These are phyloP conservation scores for Arizona elegans DNA, from an alignment of 2,113 vertebrate species.

Conservation along the genomic window DNA sequence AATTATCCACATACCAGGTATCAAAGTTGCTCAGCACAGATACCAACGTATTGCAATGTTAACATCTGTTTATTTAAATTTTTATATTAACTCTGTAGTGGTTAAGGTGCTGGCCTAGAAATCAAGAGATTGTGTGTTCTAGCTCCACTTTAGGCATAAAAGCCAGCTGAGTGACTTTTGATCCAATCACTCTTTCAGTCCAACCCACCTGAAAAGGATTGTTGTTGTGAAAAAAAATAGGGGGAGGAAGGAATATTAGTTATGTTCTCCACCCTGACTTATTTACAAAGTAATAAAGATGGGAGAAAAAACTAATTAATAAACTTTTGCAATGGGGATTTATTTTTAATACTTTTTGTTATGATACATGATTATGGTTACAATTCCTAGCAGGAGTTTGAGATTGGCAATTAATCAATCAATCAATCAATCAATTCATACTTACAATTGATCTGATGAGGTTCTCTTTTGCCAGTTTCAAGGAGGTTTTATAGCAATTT, in stretches of 20 bases:
- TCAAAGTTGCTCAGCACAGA: not conserved
- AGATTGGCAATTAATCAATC: not conserved
- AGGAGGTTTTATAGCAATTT: constrained; percentile 90
- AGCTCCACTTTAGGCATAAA: not conserved
- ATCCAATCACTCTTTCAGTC: not conserved
- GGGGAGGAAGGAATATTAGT: not conserved
- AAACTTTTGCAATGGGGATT: not conserved
- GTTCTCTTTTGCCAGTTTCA: constrained; percentile 86
- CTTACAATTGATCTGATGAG: constrained; percentile 91
- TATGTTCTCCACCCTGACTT: not conserved
- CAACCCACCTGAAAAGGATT: not conserved
- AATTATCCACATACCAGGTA: not conserved
- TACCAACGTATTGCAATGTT: not conserved
- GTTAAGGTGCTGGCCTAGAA: not conserved
- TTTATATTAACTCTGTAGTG: not conserved
- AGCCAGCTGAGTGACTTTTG: not conserved
- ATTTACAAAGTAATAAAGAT: not conserved
- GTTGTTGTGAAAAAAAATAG: not conserved
- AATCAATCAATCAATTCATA: constrained; percentile 39
- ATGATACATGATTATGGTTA: not conserved
- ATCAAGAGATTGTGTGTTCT: not conserved
- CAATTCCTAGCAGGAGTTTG: not conserved
- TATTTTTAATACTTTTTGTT: not conserved
- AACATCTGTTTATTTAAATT: not conserved
- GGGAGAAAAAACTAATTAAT: not conserved